phyloP scores from a whole-genome alignment of 23 tunicate species.

The Styela clava region DNA sequence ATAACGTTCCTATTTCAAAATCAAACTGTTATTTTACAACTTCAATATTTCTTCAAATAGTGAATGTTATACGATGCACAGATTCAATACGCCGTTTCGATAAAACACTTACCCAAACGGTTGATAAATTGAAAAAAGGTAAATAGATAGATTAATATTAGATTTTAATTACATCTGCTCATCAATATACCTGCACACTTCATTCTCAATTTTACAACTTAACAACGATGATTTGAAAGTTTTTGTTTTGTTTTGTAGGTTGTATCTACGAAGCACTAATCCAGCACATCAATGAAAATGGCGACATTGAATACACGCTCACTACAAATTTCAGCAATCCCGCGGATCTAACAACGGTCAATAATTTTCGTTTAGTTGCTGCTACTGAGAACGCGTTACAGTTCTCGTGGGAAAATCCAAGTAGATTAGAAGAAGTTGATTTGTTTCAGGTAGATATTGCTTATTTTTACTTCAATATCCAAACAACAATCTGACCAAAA shows the following conservation, averaged over 20 bases:
- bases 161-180: not conserved
- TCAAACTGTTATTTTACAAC: not conserved
- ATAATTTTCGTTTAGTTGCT: not conserved
- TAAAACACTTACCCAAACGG: not conserved
- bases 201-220: too few relatives aligned
- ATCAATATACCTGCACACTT: too few relatives aligned
- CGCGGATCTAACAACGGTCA: not conserved
- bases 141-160: not conserved
- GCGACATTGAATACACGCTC: not conserved
- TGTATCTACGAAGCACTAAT: constrained; percentile 6
- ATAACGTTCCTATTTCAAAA: not conserved
- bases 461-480: too few relatives aligned
- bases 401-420: constrained; percentile 1
- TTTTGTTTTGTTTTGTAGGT: not conserved
- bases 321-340: not conserved
- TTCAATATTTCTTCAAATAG: not conserved
- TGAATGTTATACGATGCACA: not conserved
- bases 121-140: constrained; percentile 12
- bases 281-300: not conserved
- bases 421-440: constrained; percentile 6
- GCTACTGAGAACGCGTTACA: not conserved
- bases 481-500: not conserved
- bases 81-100: constrained; percentile 16
- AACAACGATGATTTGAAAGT: too few relatives aligned
- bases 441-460: constrained; percentile 15